Base-by-base conservation (phyloP, 2,113 vertebrate species). In the Chrysemys picta region DNA sequence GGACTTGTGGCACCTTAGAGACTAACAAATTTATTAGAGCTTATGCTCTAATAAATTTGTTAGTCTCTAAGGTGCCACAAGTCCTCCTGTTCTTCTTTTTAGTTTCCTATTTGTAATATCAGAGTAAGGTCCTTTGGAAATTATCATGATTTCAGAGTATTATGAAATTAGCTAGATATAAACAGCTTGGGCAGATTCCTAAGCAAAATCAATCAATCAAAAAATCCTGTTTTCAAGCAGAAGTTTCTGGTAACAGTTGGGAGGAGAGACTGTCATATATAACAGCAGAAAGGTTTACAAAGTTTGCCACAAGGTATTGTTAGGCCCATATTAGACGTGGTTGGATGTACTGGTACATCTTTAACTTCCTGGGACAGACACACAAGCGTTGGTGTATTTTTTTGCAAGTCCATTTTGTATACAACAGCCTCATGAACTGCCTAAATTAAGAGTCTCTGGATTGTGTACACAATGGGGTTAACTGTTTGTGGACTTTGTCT, bases 351-450 rank as follows among this genome's bases (percentile, higher is more conserved):
- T 31, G 31, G 14, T 57, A 85, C 62, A 1, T 31, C 10, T 85
- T 31, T 22, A 4, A 2, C 13, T 80, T 89, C 38, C 29, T 4
- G 4, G n/a, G 25, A 24, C 29, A 45, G 13, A 75, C 42, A 38
- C 45, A 82, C 29, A 35, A 13, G 88, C 80, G 47, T 1, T 16
- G 53, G 84, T 59, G 25, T 14, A 49, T 21, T 2, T 84, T 79
- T 83, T 53, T 81, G 45, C 54, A 38, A 54, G 14, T 42, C 80
- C 86, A n/a, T 38, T 84, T 8, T 8, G 75, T 54, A 87, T 1
- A 57, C 82, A 88, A 57, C 79, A 91, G 79, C 82, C 76, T 72
- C 89, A 82, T 69, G 65, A 69, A n/a, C 62, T 65, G 82, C 54
- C 80, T 87, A 31, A 16, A 25, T n/a, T 54, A 42, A 25, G 78